phyloP scores from a whole-genome alignment of 1,140 invertebrate species.

The Cydia strobilella region DNA sequence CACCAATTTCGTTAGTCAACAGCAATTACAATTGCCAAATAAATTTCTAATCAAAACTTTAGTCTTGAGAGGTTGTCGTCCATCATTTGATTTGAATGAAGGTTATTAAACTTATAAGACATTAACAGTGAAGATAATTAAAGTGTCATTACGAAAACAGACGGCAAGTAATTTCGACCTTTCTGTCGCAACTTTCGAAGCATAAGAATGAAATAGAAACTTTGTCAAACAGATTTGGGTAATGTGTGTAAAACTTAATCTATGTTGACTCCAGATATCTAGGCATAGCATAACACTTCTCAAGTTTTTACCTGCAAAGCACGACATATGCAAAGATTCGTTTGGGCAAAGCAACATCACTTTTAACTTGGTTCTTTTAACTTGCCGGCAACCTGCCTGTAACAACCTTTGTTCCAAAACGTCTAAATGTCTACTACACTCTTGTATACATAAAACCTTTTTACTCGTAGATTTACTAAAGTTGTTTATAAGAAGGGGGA shows the following conservation, averaged over 20 bases:
- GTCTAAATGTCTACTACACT: neutral
- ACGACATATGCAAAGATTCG: neutral
- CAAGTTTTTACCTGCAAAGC: neutral
- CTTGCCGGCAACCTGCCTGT: neutral
- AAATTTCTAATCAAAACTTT: conserved; percentile 17
- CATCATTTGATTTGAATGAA: neutral
- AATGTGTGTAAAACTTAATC: no score
- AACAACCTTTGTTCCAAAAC: neutral
- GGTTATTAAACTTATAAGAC: neutral
- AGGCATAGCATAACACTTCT: neutral
- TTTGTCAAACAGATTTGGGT: no score
- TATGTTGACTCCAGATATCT: no score
- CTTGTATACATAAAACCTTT: neutral
- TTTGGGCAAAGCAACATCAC: neutral
- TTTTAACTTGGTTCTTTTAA: neutral
- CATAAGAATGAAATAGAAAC: no score
- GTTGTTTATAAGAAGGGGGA: neutral
- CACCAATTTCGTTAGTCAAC: neutral
- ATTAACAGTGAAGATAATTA: neutral
- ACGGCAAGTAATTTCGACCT: no score
- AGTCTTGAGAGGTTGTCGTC: neutral
- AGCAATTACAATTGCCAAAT: neutral
- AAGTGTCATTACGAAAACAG: neutral
- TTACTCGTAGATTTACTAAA: neutral
- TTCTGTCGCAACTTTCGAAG: no score